Conservation (phyloP, 2,113 vertebrate species). For the Merops nubicus region DNA sequence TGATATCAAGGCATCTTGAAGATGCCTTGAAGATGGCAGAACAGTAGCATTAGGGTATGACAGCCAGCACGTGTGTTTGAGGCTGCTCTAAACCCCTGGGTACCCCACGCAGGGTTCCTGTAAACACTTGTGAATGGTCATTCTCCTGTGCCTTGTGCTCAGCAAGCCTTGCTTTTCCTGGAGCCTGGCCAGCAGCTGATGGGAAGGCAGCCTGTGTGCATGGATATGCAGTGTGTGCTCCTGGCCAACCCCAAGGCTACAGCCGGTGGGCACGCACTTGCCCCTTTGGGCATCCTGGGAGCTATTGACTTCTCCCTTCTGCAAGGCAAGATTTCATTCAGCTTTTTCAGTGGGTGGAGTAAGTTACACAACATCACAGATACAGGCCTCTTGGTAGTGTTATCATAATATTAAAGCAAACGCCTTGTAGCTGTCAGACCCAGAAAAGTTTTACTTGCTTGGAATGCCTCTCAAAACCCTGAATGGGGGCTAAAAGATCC, state of each 20-base stretch:
- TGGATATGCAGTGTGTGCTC: neutral
- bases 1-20: too few relatives aligned
- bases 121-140: neutral
- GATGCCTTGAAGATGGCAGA: too few relatives aligned
- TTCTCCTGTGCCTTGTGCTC: slow-evolving; percentile 26
- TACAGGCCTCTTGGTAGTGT: neutral
- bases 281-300: accelerated
- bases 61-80: neutral
- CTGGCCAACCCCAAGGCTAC: neutral
- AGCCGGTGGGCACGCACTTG: accelerated
- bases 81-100: neutral
- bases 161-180: slow-evolving; percentile 28
- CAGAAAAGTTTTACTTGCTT: neutral
- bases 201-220: neutral
- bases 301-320: neutral
- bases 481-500: neutral
- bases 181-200: slow-evolving; percentile 31
- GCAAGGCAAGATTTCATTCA: neutral
- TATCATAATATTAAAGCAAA: neutral
- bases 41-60: neutral
- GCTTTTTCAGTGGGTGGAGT: neutral
- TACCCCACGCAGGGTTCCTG: neutral
- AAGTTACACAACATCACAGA: neutral
- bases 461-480: neutral
- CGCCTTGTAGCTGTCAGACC: neutral